phyloP scores from a whole-genome alignment of 2,797 vertebrate genomes.

The Notolabrus celidotus region DNA sequence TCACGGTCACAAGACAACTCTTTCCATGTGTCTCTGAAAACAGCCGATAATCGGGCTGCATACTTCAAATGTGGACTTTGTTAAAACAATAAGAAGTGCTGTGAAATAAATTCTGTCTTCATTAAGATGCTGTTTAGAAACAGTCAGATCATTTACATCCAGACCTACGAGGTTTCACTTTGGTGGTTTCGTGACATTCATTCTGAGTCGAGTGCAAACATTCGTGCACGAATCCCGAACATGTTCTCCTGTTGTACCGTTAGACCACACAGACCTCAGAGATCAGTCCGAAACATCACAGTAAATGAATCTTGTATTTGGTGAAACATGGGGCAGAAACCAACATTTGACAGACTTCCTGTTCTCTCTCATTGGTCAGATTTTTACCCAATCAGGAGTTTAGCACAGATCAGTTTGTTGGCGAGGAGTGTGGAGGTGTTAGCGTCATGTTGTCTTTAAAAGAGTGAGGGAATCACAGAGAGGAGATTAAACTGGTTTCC shows the following conservation, averaged over 20 bases:
- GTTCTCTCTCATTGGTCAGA: slow-evolving; percentile 7
- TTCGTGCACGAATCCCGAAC: neutral
- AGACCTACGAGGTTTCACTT: no score
- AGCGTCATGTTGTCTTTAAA: neutral
- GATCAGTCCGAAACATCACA: neutral
- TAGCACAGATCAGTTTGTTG: neutral
- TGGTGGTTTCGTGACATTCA: no score
- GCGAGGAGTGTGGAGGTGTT: neutral
- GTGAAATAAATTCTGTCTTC: no score
- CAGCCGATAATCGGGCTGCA: no score
- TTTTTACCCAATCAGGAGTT: neutral
- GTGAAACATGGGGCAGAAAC: slow-evolving; percentile 44
- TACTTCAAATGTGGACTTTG: no score
- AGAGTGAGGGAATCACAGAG: slow-evolving; percentile 66
- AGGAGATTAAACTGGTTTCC: slow-evolving; percentile 79
- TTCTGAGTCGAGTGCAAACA: no score
- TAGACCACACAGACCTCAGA: neutral
- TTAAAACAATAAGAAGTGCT: no score
- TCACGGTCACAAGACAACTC: neutral
- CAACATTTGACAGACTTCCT: slow-evolving; percentile 75
- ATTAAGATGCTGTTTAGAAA: no score
- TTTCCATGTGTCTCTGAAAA: neutral
- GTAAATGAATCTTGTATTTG: neutral
- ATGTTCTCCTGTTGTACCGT: neutral
- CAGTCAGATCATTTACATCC: no score